Conservation (phyloP, 2,113 vertebrate genomes). For the Nesoenas mayeri region DNA sequence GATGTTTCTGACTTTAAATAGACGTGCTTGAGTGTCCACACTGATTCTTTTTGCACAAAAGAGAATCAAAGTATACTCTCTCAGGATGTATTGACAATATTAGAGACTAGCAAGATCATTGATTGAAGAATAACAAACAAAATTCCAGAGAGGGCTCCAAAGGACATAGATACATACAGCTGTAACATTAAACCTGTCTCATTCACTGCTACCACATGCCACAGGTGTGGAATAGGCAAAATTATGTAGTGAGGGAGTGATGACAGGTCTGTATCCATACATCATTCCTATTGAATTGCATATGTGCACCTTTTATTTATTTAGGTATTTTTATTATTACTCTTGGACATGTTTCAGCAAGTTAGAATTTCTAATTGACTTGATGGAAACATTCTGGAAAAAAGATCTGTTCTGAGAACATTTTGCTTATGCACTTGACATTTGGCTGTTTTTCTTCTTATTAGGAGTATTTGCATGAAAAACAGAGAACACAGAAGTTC, state of each 20-base stretch:
- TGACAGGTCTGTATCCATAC: slow-evolving; percentile 25
- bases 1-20: background rate
- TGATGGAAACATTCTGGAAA: slow-evolving; percentile 26
- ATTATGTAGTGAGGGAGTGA: slow-evolving; percentile 6
- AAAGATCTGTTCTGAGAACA: background rate
- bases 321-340: slow-evolving; percentile 30
- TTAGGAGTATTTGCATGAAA: background rate
- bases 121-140: background rate
- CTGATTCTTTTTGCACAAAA: background rate
- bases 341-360: slow-evolving; percentile 31
- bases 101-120: background rate
- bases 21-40: background rate
- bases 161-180: background rate
- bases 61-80: background rate
- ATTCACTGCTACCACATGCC: background rate
- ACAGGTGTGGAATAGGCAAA: slow-evolving; percentile 32
- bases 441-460: slow-evolving; percentile 8
- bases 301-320: slow-evolving; percentile 36
- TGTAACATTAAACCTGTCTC: background rate
- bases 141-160: background rate
- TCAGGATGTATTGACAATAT: background rate
- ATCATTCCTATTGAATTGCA: slow-evolving; percentile 27
- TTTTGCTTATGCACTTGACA: background rate
- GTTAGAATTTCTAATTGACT: slow-evolving; percentile 44
- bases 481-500: background rate